phyloP scores from a whole-genome alignment of 2,797 vertebrate genomes.

The Alca torda region DNA sequence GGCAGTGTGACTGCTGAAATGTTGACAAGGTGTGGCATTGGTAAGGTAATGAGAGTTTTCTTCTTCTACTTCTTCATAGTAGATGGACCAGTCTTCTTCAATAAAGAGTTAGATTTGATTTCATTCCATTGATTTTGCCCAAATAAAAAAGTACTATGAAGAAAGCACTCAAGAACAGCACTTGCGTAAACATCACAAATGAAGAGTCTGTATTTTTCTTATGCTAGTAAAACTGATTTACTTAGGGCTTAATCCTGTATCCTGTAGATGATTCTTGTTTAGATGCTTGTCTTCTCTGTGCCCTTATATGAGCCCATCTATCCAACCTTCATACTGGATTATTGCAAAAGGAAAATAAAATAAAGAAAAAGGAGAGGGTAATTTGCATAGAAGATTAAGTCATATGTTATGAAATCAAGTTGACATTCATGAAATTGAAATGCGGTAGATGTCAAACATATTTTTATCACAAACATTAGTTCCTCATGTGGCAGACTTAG shows the following conservation, averaged over 20 bases:
- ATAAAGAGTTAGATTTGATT: neutral
- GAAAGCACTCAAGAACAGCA: neutral
- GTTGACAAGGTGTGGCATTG: constrained; percentile 98
- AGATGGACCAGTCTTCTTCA: neutral
- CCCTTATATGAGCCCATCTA: neutral
- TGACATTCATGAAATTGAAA: neutral
- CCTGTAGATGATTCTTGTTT: neutral
- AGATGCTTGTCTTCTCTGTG: neutral
- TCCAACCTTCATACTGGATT: neutral
- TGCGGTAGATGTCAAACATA: neutral
- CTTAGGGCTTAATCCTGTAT: neutral
- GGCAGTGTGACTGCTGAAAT: constrained; percentile 99
- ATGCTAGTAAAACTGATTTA: neutral
- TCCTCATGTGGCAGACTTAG: neutral
- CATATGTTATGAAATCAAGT: neutral
- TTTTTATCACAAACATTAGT: neutral
- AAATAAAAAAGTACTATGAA: neutral
- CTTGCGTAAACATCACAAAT: neutral
- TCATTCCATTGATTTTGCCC: neutral
- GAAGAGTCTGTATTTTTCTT: neutral
- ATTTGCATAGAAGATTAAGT: neutral
- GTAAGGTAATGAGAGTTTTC: constrained; percentile 92
- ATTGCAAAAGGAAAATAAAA: neutral
- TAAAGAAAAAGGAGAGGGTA: neutral
- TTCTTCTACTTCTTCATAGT: neutral